These are phyloP conservation scores for Oenanthe melanoleuca DNA, from an alignment of 2,113 vertebrate genomes.

Conservation along the genomic window DNA sequence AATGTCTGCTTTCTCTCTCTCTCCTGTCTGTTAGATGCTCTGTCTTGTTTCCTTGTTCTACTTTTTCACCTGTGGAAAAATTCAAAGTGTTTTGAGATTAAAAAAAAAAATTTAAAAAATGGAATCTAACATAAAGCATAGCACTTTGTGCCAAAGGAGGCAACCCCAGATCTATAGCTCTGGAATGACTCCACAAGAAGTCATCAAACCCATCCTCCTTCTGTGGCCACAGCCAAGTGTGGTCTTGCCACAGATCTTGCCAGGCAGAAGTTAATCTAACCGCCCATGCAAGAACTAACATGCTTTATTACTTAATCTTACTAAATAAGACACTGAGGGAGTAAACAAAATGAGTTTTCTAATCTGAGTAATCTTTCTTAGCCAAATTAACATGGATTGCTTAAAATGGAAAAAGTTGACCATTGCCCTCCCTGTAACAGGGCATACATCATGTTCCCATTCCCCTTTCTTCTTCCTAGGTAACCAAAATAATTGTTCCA, in stretches of 20 bases:
- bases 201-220: background rate
- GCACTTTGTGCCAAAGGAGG: background rate
- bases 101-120: background rate
- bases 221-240: background rate
- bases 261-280: background rate
- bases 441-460: background rate
- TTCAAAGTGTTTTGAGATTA: background rate
- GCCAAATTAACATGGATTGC: background rate
- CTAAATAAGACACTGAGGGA: background rate
- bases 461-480: background rate
- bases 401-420: constrained; percentile 22
- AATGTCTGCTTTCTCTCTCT: background rate
- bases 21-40: constrained; percentile 2
- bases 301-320: background rate
- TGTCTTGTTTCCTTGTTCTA: constrained; percentile 23
- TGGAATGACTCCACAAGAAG: background rate
- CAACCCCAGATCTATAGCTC: background rate
- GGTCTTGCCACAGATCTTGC: background rate
- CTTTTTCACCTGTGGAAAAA: constrained; percentile 27
- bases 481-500: background rate
- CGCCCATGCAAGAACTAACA: background rate
- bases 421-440: background rate
- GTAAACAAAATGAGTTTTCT: constrained; percentile 3
- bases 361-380: background rate
- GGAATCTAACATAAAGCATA: background rate